Evolutionary conservation across 2,888 invertebrate genomes (phyloP), one percentile per base, ranked within the genome.

Genomic region (Luperina testacea): DNA sequence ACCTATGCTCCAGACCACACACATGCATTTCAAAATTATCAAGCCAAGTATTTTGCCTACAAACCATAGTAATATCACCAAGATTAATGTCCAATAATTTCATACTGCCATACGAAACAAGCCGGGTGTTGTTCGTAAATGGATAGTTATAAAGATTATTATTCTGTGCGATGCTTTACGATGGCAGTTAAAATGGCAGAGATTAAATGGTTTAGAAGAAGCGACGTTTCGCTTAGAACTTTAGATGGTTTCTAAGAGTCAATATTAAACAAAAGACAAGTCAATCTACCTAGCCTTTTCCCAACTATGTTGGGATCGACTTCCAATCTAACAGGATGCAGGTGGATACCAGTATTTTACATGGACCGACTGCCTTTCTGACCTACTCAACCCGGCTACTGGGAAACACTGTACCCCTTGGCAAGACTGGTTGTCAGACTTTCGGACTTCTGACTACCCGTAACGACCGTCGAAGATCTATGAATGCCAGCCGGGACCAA

Each of bases 141-240:
- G 74, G 67, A 81, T 78, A 77, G 76, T 77, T 74, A 75, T 85
- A 83, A 78, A 80, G 81, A 81, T 86, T 83, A 86, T 83, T 75
- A 83, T 78, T 64, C 75, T 24, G 27, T 79, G 80, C 32, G 61
- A 51, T 74, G 38, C 24, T 86, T 86, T 86, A 85, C 51, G 86
- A 72, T 45, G 42, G 64, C 64, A 42, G 59, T 83, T 80, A 80
- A 83, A 77, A 72, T 13, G 59, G 57, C 71, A 77, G 51, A 83
- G 86, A 83, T 63, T 64, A 59, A 65, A 72, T 65, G 20, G 32
- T 78, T 75, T 42, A 15, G 42, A 13, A 83, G 85, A 78, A 70
- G 38, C 17, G 81, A 20, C n/a, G n/a, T 53, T 45, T 64, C n/a
- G 7, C 32, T 72, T 1, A 38, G 38, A 38, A 38, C 7, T 38